Evolutionary conservation across 2,113 vertebrate genomes (phyloP).

Genomic region (Mungos mungo): DNA sequence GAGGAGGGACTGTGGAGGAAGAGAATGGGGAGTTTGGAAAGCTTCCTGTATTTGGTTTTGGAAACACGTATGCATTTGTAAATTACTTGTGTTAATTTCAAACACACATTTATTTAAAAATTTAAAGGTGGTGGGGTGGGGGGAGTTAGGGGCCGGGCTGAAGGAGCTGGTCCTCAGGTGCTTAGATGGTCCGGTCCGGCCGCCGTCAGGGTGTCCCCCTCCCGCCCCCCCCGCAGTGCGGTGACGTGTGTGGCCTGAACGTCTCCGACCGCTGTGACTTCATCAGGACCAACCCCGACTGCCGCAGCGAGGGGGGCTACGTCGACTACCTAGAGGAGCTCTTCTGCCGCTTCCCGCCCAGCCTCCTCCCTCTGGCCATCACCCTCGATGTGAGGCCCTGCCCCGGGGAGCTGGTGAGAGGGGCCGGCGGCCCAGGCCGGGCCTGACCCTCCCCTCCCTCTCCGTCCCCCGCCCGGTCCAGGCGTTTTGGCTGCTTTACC

Average conservation of each 20-base stretch:
- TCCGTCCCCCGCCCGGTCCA: background rate
- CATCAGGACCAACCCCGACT: constrained; percentile 90
- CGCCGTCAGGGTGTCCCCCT: accelerated
- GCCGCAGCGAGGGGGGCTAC: constrained; percentile 86
- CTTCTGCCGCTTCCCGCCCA: constrained; percentile 89
- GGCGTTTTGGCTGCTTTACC: constrained; percentile 89
- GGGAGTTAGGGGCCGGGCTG: background rate
- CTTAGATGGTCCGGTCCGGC: background rate
- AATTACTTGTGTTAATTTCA: background rate
- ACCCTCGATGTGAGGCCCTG: constrained; percentile 84
- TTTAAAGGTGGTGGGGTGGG: background rate
- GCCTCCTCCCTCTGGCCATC: constrained; percentile 90
- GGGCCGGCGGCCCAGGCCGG: accelerated
- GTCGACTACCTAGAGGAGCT: constrained; percentile 89
- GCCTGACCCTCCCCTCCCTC: background rate
- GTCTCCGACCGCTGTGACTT: constrained; percentile 89
- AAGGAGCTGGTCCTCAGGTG: too few relatives aligned
- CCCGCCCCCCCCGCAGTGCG: constrained; percentile 85
- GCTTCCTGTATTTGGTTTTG: background rate
- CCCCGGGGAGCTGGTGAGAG: accelerated
- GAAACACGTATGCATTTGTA: background rate
- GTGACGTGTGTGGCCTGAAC: constrained; percentile 86
- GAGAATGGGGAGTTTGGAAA: background rate
- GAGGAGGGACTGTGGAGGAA: background rate
- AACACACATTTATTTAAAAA: background rate